Percentiles rank a stretch among this genome's conserved stretches.
Evolutionary conservation across 1,140 invertebrate genomes (phyloP).

Genomic region (Drosophila lacertosa): DNA sequence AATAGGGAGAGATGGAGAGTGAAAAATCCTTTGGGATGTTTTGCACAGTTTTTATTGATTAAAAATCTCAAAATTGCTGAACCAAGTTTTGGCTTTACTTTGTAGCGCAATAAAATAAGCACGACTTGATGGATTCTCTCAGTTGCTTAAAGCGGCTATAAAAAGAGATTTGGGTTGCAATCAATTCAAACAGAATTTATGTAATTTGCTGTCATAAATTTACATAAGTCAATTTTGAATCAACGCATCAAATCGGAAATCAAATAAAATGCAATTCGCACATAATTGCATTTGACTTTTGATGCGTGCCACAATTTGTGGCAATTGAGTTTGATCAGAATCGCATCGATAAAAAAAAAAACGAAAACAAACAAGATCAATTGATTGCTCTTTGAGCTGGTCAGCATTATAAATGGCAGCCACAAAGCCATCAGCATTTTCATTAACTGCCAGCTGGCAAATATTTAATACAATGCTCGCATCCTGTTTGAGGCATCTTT

Average conservation of each 20-base stretch:
- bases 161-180: slow-evolving; percentile 29
- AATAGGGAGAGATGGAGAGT: neutral
- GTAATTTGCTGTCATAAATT: slow-evolving; percentile 42
- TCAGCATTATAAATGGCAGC: slow-evolving; percentile 37
- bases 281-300: slow-evolving; percentile 66
- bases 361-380: slow-evolving; percentile 33
- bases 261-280: slow-evolving; percentile 70
- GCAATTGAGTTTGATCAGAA: slow-evolving; percentile 65
- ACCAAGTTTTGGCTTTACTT: slow-evolving; percentile 24
- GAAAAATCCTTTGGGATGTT: slow-evolving; percentile 33
- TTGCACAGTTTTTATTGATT: slow-evolving; percentile 40
- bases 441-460: slow-evolving; percentile 35
- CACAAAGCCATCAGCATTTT: slow-evolving; percentile 36
- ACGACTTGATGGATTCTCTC: neutral
- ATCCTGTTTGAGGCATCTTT: slow-evolving; percentile 14
- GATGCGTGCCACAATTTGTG: slow-evolving; percentile 56
- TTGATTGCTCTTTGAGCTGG: slow-evolving; percentile 36
- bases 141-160: neutral
- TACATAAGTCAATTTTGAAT: slow-evolving; percentile 63
- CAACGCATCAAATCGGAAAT: slow-evolving; percentile 44
- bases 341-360: slow-evolving; percentile 19
- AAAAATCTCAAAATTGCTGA: slow-evolving; percentile 34
- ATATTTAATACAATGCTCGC: slow-evolving; percentile 39
- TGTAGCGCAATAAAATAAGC: slow-evolving; percentile 13
- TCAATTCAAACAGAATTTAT: slow-evolving; percentile 54